phyloP scores from a whole-genome alignment of 1,140 invertebrate species.

The Dreissena rostriformis region DNA sequence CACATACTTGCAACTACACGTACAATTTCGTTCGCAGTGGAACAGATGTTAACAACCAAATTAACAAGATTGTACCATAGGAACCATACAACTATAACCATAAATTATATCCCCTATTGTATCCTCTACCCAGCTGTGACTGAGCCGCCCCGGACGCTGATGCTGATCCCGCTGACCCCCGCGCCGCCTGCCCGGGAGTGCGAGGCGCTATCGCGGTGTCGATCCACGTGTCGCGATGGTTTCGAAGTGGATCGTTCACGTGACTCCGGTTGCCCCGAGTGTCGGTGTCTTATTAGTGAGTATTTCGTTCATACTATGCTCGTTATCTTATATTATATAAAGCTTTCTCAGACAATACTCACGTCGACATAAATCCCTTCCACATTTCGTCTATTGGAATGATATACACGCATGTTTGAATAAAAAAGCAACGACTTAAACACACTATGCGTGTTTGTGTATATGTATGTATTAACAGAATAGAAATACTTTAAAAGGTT shows the following conservation, averaged over 20 bases:
- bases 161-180: slow-evolving; percentile 4
- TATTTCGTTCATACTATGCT: neutral
- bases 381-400: no score
- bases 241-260: slow-evolving; percentile 25
- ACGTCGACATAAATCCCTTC: no score
- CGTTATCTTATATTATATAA: no score
- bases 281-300: slow-evolving; percentile 27
- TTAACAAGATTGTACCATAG: neutral
- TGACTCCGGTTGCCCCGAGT: slow-evolving; percentile 19
- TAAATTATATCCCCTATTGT: neutral
- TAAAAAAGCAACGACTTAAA: no score
- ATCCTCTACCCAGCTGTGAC: neutral
- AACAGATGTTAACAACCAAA: neutral
- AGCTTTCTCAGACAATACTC: no score
- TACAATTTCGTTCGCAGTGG: no score
- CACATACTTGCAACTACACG: no score
- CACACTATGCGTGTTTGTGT: no score
- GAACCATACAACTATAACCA: neutral
- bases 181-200: neutral
- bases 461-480: no score
- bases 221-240: slow-evolving; percentile 5
- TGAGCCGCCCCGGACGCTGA: neutral
- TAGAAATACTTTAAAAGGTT: no score
- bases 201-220: slow-evolving; percentile 5
- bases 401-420: no score